These are phyloP conservation scores for Camelus bactrianus DNA, from an alignment of 2,113 vertebrate genomes.

Conservation along the genomic window DNA sequence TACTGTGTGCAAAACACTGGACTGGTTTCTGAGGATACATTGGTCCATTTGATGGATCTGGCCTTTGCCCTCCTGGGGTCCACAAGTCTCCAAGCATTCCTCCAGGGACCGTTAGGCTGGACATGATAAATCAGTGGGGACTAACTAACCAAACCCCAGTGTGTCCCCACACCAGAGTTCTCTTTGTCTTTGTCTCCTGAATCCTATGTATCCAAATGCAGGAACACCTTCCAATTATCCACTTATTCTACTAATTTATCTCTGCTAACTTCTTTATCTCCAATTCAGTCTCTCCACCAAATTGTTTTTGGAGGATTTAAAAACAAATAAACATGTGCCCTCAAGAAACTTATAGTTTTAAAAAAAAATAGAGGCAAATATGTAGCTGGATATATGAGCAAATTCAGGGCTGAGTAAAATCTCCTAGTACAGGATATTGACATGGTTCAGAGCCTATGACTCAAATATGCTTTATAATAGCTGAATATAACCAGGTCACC, in stretches of 20 bases:
- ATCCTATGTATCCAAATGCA: not conserved
- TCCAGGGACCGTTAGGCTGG: not conserved
- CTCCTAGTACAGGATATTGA: not conserved
- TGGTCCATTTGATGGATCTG: not conserved
- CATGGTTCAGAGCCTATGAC: not conserved
- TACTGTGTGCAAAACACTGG: not conserved
- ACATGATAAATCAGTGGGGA: not conserved
- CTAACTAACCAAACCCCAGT: not conserved
- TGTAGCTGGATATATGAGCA: not conserved
- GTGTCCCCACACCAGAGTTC: not conserved
- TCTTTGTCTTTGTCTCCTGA: conserved; percentile 18
- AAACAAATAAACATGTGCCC: not conserved
- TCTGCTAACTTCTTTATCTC: not conserved
- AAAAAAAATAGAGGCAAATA: not conserved
- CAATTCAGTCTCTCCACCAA: not conserved
- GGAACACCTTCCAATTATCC: not conserved
- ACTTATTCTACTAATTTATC: not conserved
- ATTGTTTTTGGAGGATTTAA: not conserved
- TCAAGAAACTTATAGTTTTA: not conserved
- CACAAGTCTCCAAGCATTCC: not conserved
- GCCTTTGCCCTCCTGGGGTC: not conserved
- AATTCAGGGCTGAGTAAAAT: not conserved
- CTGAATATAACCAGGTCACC: not conserved
- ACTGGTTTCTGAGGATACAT: not conserved
- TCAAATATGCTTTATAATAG: not conserved